Conservation (phyloP, 1,140 invertebrate genomes). For the Teleogryllus occipitalis region DNA sequence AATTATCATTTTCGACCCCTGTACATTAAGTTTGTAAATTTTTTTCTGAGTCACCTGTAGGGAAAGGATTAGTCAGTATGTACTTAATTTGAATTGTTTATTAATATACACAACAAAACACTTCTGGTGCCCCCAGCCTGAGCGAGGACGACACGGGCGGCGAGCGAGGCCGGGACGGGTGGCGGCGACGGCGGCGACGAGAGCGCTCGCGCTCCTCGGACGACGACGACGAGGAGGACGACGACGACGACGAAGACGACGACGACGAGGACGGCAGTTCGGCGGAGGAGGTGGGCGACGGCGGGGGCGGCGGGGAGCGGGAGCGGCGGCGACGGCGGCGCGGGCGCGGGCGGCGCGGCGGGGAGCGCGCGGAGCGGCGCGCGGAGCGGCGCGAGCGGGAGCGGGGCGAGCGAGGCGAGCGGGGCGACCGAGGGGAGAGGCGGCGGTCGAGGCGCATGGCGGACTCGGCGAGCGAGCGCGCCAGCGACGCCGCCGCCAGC, state of each 20-base stretch:
- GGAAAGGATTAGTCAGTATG: no score
- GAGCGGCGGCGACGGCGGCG: conserved; percentile 8
- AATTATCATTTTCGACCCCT: no score
- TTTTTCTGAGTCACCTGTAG: no score
- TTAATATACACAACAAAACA: no score
- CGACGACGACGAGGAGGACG: neutral
- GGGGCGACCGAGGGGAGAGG: no score
- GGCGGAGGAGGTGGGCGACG: neutral
- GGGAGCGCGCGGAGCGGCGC: no score
- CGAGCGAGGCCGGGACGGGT: neutral
- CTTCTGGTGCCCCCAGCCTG: neutral
- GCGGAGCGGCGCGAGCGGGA: no score
- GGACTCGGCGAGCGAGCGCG: neutral
- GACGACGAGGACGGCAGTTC: neutral
- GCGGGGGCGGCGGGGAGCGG: conserved; percentile 11
- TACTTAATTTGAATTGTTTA: no score
- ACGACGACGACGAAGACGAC: conserved; percentile 8
- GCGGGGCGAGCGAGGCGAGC: no score
- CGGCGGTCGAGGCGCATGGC: no score
- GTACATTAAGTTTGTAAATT: no score
- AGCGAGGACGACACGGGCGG: neutral
- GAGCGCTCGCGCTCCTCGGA: neutral
- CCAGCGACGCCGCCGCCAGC: neutral
- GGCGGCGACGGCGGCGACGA: conserved; percentile 12
- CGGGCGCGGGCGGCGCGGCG: no score